Base-by-base conservation (phyloP, 2,113 vertebrate species). In the Patagioenas fasciata region DNA sequence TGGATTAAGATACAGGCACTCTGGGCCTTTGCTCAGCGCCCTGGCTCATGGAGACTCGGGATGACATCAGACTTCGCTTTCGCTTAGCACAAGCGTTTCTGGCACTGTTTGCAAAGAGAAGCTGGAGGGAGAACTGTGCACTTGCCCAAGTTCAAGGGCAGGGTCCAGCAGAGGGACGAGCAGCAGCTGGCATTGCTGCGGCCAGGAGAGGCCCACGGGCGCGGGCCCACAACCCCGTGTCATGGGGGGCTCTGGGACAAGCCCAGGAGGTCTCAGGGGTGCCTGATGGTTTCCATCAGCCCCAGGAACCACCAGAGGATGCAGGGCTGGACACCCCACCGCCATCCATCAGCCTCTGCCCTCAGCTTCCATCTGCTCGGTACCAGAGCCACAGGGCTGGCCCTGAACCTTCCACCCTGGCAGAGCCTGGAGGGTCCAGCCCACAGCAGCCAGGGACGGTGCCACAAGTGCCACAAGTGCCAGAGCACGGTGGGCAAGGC, bases 21-120 rank as follows among this genome's bases (percentile, higher is more conserved):
- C 26, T 2, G 53, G 88, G 65, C 36, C 70, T 82, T 53, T 66
- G 89, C 92, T 87, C 44, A 54, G 74, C 17, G 87, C 75, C 61
- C 80, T 91, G 90, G 16, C 80, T 70, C 64, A 3, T 11, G 15
- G 65, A 48, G 66, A 7, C 75, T 36, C 0, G 34, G 62, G 85
- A 72, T 89, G 93, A 93, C 80, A 86, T 89, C 95, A 95, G 67
- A 36, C 81, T 62, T 58, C 0, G 17, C 79, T 88, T 90, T 58
- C 3, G n/a, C 90, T 53, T 29, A 69, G 91, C 13, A 72, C 28
- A 80, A 80, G 81, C 24, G 0, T 91, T 89, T 28, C 85, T 89
- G 95, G 81, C 53, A 13, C 77, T 1, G 19, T 10, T 40, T 56
- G 75, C 75, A 53, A 40, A 31, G 40, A 47, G 66, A 17, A 82